phyloP scores from a whole-genome alignment of 2,888 invertebrate genomes.

The Cryptosula pallasiana region DNA sequence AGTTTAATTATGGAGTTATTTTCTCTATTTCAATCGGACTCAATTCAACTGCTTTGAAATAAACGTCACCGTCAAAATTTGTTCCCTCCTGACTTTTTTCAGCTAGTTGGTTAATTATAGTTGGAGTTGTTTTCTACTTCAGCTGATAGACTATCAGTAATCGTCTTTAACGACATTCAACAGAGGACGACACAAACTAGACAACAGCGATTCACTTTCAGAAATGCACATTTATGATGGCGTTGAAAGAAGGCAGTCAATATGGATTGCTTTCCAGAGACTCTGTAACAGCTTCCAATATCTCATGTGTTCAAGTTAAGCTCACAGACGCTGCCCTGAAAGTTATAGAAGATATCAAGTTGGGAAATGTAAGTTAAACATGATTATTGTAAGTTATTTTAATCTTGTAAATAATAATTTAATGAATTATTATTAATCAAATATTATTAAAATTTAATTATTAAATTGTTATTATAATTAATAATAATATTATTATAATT shows the following conservation, averaged over 20 bases:
- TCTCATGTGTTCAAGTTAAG: constrained; percentile 14
- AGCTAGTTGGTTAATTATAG: too few relatives aligned
- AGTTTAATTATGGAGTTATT: too few relatives aligned
- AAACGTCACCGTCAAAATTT: too few relatives aligned
- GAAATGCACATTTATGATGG: constrained; percentile 4
- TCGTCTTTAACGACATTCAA: too few relatives aligned
- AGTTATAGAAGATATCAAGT: constrained; percentile 8
- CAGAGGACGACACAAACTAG: not conserved
- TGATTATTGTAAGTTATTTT: not conserved
- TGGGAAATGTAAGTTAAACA: not conserved
- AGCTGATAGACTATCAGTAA: too few relatives aligned
- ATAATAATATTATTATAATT: too few relatives aligned
- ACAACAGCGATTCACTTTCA: not conserved
- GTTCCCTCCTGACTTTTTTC: too few relatives aligned
- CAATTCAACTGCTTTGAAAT: too few relatives aligned
- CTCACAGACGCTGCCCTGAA: constrained; percentile 18
- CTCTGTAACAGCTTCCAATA: not conserved
- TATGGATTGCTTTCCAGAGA: constrained; percentile 16
- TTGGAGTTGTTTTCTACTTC: too few relatives aligned
- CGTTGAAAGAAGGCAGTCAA: constrained; percentile 22
- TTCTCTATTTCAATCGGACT: too few relatives aligned
- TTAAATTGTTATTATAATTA: too few relatives aligned
- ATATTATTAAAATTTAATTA: not conserved
- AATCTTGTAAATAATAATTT: too few relatives aligned
- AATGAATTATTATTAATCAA: not conserved